Conservation (phyloP, 2,888 invertebrate genomes). For the Lycophotia porphyrea region DNA sequence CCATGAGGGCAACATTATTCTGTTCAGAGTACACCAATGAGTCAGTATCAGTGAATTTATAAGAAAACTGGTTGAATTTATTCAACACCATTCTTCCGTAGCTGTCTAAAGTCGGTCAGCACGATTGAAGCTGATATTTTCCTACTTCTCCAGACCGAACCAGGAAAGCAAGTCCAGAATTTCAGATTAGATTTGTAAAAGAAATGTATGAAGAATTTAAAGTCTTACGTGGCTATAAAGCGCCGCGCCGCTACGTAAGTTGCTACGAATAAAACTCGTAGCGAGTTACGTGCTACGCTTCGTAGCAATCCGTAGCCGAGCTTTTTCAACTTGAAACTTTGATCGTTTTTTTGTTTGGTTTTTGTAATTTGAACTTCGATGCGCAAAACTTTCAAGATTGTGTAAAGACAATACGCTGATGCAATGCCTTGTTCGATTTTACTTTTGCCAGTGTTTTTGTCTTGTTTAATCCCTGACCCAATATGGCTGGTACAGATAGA, state of each 20-base stretch:
- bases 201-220: constrained; percentile 24
- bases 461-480: neutral
- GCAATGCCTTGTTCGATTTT: neutral
- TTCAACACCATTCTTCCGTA: neutral
- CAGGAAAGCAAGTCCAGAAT: constrained; percentile 21
- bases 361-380: neutral
- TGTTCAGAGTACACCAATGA: neutral
- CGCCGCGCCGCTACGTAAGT: constrained; percentile 29
- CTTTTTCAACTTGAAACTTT: constrained; percentile 17
- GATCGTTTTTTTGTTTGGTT: neutral
- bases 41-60: neutral
- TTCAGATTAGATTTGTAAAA: constrained; percentile 35
- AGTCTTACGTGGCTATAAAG: constrained; percentile 42
- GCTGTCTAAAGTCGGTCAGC: constrained; percentile 7
- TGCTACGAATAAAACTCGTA: constrained; percentile 46
- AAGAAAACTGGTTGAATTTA: constrained; percentile 14
- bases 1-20: neutral
- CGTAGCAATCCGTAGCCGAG: constrained; percentile 47
- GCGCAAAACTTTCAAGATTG: neutral
- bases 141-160: constrained; percentile 14
- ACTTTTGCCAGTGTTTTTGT: neutral
- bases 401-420: neutral
- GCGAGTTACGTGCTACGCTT: constrained; percentile 53
- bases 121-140: constrained; percentile 13
- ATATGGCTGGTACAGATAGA: neutral